Base-by-base conservation (phyloP, 2,797 vertebrate species). In the Pristis pectinata region DNA sequence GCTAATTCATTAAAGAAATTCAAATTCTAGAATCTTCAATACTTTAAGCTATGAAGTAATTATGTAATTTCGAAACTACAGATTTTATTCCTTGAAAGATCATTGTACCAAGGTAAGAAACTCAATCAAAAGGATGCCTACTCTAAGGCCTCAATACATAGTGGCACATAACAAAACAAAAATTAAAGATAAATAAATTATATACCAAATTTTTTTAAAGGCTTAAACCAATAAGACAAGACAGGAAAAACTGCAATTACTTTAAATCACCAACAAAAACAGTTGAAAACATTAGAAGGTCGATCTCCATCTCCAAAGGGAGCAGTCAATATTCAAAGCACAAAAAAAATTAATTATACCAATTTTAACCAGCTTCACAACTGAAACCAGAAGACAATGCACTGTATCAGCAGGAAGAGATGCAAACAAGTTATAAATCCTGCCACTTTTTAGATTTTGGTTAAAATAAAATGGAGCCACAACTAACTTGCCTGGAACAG, bases 401-500 rank as follows among this genome's bases (percentile, higher is more conserved):
- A 64, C 17, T 37, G 59, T 15, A 10, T 64, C 8, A 37, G 17
- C 13, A 91, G 59, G 34, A 22, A 41, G 87, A 37, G 7, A 37
- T 64, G n/a, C 87, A 91, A n/a, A n/a, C 59, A 91, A 91, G 37
- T 64, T 64, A 64, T 8, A 91, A 89, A 41, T 91, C n/a, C 59
- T 91, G n/a, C 56, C n/a, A 64, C 17, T 6, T 17, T 64, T 64
- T 91, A 37, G 41, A 91, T 64, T 64, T 64, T 41, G n/a, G 15
- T 11, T 41, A 34, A 91, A 64, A 37, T 85, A 9, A 85, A 49
- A 82, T 49, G 15, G 2, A 7, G 83, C 53, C 53, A n/a, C 27
- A 61, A 13, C 49, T n/a, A 59, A 61, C 13, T 49, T 82, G 41
- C 41, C 41, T 30, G 30, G 49, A 85, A 87, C 11, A 34, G 56